Evolutionary conservation across 2,797 vertebrate genomes (phyloP).

Genomic region (Thripadectes ignobilis): DNA sequence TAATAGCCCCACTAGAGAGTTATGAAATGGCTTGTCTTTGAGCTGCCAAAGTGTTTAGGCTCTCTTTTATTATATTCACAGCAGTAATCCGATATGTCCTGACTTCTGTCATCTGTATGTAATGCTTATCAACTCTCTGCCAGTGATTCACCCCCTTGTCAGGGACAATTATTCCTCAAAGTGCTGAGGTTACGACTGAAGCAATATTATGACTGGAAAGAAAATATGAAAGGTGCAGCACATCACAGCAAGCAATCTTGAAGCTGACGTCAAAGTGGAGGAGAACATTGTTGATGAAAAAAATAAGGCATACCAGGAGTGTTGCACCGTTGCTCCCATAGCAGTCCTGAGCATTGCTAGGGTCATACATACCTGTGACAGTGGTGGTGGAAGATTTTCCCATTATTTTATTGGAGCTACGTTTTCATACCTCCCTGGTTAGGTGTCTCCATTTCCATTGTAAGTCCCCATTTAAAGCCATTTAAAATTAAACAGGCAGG

Average conservation of each 20-base stretch:
- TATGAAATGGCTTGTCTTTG: slow-evolving; percentile 90
- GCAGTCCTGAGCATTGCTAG: neutral
- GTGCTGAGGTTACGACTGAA: slow-evolving; percentile 85
- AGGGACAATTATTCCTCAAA: slow-evolving; percentile 95
- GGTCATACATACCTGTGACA: neutral
- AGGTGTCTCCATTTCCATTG: neutral
- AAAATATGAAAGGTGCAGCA: slow-evolving; percentile 74
- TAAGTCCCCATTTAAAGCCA: neutral
- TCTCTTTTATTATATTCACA: slow-evolving; percentile 98
- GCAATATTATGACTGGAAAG: slow-evolving; percentile 82
- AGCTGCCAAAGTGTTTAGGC: slow-evolving; percentile 93
- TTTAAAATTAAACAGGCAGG: neutral
- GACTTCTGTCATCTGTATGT: slow-evolving; percentile 98
- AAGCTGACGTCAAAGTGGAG: slow-evolving; percentile 74
- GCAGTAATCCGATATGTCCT: slow-evolving; percentile 99
- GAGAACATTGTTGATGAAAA: slow-evolving; percentile 46
- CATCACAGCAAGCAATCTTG: slow-evolving; percentile 70
- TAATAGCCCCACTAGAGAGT: slow-evolving; percentile 87
- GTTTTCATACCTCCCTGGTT: neutral
- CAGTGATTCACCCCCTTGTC: slow-evolving; percentile 98
- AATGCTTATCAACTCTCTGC: slow-evolving; percentile 97
- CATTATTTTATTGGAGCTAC: neutral
- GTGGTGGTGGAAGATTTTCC: neutral
- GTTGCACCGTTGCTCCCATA: neutral
- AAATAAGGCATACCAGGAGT: neutral